A percentile compares a stretch with the other conserved stretches of the same genome.
Evolutionary conservation across 2,888 invertebrate species (phyloP).

Genomic region (Biston betularia): DNA sequence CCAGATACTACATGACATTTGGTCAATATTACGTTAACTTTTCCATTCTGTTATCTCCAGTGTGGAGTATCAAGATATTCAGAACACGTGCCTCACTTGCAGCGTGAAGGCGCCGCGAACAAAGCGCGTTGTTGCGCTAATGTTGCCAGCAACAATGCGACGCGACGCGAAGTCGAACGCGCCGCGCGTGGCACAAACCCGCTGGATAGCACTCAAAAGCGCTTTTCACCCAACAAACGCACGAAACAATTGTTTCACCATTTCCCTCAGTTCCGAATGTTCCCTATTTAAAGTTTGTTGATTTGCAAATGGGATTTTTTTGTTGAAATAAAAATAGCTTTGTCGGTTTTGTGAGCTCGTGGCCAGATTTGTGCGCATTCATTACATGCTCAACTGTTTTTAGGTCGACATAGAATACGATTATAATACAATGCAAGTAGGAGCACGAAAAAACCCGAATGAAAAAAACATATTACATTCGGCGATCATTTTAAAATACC

Average conservation of each 20-base stretch:
- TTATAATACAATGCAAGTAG: slow-evolving; percentile 2
- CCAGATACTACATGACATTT: no score
- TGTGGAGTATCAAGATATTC: not conserved
- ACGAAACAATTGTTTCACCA: slow-evolving; percentile 27
- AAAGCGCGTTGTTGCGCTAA: slow-evolving; percentile 24
- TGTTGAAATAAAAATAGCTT: slow-evolving; percentile 26
- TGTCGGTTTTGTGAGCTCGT: slow-evolving; percentile 1
- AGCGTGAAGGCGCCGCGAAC: slow-evolving; percentile 13
- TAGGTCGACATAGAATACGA: not conserved
- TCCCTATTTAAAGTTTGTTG: slow-evolving; percentile 31
- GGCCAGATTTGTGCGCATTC: slow-evolving; percentile 17
- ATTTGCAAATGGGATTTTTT: slow-evolving; percentile 35
- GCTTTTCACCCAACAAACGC: slow-evolving; percentile 22
- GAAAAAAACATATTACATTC: no score
- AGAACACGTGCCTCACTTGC: not conserved
- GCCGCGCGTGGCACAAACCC: not conserved
- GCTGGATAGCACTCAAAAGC: slow-evolving; percentile 9
- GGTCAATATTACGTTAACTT: not conserved
- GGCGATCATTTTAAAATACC: no score
- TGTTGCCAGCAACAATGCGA: slow-evolving; percentile 26
- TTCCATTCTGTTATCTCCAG: not conserved
- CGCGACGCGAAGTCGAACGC: not conserved
- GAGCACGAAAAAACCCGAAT: not conserved
- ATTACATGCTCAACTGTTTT: slow-evolving; percentile 11
- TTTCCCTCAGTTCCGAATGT: slow-evolving; percentile 27